Evolutionary conservation across 1,140 invertebrate genomes (phyloP).

Genomic region (Eupeodes corollae): DNA sequence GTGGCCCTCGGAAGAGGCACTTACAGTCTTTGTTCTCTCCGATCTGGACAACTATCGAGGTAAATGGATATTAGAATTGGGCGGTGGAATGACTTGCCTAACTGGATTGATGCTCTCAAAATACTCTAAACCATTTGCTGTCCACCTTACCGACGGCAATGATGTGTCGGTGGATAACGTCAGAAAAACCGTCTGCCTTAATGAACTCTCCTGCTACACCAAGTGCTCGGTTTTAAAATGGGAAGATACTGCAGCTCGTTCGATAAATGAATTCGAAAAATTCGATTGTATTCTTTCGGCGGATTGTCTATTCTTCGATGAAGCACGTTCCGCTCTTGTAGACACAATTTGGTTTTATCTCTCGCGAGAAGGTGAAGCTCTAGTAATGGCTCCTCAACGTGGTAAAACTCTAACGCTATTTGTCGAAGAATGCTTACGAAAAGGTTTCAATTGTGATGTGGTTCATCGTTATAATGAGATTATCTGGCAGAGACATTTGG

Average conservation of each 20-base stretch:
- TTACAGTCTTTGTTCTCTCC: constrained; percentile 61
- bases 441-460: constrained; percentile 47
- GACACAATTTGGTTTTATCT: constrained; percentile 56
- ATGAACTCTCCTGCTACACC: constrained; percentile 42
- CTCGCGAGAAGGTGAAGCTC: constrained; percentile 50
- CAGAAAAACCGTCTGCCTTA: constrained; percentile 48
- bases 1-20: constrained; percentile 80
- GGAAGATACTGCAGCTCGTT: constrained; percentile 26
- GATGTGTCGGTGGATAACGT: constrained; percentile 65
- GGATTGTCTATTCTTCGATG: constrained; percentile 77
- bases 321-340: constrained; percentile 57
- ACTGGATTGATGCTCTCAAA: constrained; percentile 65
- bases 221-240: constrained; percentile 43
- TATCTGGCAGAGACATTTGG: constrained; percentile 55
- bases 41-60: constrained; percentile 53
- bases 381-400: constrained; percentile 66
- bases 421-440: constrained; percentile 44
- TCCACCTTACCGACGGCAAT: constrained; percentile 70
- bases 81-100: constrained; percentile 77
- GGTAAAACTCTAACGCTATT: constrained; percentile 62
- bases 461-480: constrained; percentile 48
- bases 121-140: constrained; percentile 45
- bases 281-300: constrained; percentile 66
- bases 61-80: constrained; percentile 63
- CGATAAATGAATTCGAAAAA: constrained; percentile 17